phyloP scores from a whole-genome alignment of 2,888 invertebrate species.

The Cantharis rufa region DNA sequence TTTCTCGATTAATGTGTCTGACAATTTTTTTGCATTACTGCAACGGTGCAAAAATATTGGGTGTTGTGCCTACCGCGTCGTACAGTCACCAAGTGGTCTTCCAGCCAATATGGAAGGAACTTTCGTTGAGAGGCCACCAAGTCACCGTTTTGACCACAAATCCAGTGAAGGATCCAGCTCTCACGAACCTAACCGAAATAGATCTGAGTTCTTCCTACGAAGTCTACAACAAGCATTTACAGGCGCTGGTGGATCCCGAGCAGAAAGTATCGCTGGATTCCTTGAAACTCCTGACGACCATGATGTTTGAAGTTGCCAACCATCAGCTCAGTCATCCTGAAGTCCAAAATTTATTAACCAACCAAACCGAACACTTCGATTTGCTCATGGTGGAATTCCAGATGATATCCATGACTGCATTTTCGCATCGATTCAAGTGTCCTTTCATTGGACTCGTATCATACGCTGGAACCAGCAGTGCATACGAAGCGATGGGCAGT shows the following conservation, averaged over 20 bases:
- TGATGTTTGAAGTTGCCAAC: neutral
- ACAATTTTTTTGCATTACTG: neutral
- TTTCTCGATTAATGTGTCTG: neutral
- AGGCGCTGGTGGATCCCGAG: neutral
- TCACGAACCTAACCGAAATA: constrained; percentile 53
- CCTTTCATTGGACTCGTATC: constrained; percentile 48
- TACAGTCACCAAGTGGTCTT: constrained; percentile 58
- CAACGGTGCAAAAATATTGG: constrained; percentile 53
- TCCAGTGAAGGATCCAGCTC: constrained; percentile 50
- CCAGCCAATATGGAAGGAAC: constrained; percentile 53
- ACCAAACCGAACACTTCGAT: constrained; percentile 44
- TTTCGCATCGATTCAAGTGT: constrained; percentile 45
- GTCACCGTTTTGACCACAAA: constrained; percentile 55
- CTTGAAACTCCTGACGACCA: neutral
- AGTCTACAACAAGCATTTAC: neutral
- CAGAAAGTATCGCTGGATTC: neutral
- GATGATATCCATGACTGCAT: constrained; percentile 41
- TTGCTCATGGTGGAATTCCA: constrained; percentile 47
- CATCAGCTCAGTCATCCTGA: constrained; percentile 34
- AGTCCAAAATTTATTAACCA: constrained; percentile 44
- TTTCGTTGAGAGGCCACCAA: constrained; percentile 57
- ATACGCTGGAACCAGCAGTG: constrained; percentile 41
- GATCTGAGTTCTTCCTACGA: constrained; percentile 48
- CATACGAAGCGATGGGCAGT: constrained; percentile 45
- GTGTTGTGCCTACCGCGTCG: constrained; percentile 53